These are phyloP conservation scores for Ormyrus nitidulus DNA, from an alignment of 2,888 invertebrate genomes.

Conservation along the genomic window DNA sequence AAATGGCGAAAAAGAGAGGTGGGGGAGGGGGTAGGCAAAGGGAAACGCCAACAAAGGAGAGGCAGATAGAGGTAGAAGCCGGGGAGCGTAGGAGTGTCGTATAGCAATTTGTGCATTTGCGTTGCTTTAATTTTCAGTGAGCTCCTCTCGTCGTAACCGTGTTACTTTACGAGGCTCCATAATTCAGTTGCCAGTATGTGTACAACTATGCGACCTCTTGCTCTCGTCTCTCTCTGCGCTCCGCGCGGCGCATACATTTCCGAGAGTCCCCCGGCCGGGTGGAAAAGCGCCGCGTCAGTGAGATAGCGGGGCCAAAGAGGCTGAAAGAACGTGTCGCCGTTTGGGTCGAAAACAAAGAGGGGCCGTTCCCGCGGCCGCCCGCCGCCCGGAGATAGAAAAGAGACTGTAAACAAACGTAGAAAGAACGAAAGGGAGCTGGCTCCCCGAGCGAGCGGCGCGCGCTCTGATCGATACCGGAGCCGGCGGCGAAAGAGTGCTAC, in stretches of 20 bases:
- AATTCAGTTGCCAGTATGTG: conserved; percentile 37
- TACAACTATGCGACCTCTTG: conserved; percentile 20
- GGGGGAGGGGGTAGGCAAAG: background rate
- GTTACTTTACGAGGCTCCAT: conserved; percentile 49
- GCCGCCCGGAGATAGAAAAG: background rate
- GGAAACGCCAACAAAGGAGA: background rate
- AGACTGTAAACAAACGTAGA: conserved; percentile 22
- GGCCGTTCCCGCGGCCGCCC: too few species aligned
- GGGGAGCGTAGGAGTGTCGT: background rate
- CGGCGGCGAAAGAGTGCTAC: background rate
- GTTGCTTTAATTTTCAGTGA: conserved; percentile 51
- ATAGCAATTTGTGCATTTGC: conserved; percentile 44
- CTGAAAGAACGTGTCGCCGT: conserved; percentile 4
- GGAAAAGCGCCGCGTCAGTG: conserved; percentile 1
- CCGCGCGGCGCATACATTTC: background rate
- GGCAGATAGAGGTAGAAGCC: background rate
- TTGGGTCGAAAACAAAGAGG: conserved; percentile 15
- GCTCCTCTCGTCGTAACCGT: conserved; percentile 40
- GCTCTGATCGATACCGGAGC: background rate
- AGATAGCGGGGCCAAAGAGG: background rate
- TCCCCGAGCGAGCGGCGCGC: background rate
- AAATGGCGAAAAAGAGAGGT: background rate
- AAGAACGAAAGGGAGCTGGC: background rate
- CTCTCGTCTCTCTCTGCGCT: background rate
- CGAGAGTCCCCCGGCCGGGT: background rate